These are phyloP conservation scores for Coregonus ussuriensis DNA, from an alignment of 2,797 vertebrate genomes.

Conservation along the genomic window DNA sequence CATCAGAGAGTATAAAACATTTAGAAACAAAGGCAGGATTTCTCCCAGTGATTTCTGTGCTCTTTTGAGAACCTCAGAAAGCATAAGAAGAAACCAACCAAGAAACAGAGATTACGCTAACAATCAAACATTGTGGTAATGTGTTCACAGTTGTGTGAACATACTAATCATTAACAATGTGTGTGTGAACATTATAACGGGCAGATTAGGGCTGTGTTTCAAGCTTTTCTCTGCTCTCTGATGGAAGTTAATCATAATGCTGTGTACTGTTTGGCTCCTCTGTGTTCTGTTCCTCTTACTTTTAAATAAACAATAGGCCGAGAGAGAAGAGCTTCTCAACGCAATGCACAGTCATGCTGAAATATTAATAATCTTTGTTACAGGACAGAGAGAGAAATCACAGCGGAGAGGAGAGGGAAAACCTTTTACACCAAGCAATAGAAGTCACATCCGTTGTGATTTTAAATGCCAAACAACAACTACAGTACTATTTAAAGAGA, in stretches of 20 bases:
- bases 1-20: background rate
- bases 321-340: slow-evolving; percentile 51
- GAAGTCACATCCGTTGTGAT: background rate
- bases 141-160: too few relatives aligned
- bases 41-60: background rate
- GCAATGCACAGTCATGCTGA: slow-evolving; percentile 43
- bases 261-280: slow-evolving; percentile 1
- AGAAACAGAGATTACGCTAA: background rate
- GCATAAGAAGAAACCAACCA: background rate
- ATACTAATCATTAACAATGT: too few relatives aligned
- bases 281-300: slow-evolving; percentile 61
- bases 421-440: background rate
- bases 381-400: slow-evolving; percentile 50
- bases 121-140: background rate
- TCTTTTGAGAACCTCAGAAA: background rate
- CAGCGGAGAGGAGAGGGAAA: slow-evolving; percentile 26
- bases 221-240: background rate
- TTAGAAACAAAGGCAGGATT: background rate
- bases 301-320: slow-evolving; percentile 76
- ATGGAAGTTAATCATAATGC: background rate
- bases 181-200: background rate
- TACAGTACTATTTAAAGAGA: slow-evolving; percentile 1
- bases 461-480: background rate
- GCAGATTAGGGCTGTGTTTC: background rate
- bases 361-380: slow-evolving; percentile 77